Percentiles rank a stretch among this genome's conserved stretches.
These are phyloP conservation scores for Leptoteleia sp. DNA, from an alignment of 1,140 invertebrate genomes.

Conservation along the genomic window DNA sequence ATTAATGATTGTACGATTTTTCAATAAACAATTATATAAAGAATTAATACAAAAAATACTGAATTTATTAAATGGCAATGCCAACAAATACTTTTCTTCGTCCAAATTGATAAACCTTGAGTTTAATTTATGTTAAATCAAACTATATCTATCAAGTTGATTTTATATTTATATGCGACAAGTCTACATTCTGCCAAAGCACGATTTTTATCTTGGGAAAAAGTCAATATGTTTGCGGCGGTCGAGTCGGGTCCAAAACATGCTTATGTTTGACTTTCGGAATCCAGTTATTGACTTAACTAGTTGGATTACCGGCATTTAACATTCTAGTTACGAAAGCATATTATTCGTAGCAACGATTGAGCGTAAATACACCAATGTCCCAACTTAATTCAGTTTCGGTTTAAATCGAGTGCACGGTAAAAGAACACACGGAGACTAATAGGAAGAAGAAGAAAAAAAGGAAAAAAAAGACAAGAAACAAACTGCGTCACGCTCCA, in stretches of 20 bases:
- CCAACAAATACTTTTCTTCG: too few relatives aligned
- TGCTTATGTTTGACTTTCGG: conserved; percentile 12
- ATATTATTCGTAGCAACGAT: conserved; percentile 46
- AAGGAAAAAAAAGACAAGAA: too few relatives aligned
- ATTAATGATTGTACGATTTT: too few relatives aligned
- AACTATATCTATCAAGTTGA: too few relatives aligned
- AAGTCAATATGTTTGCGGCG: conserved; percentile 13
- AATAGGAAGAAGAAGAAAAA: conserved; percentile 12
- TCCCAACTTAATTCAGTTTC: conserved; percentile 35
- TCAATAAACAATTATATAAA: too few relatives aligned
- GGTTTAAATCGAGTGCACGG: conserved; percentile 17
- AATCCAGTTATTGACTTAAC: conserved; percentile 42
- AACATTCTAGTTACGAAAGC: conserved; percentile 38
- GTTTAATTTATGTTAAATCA: too few relatives aligned
- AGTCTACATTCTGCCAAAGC: neutral
- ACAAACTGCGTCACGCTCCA: conserved; percentile 46
- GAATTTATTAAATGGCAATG: too few relatives aligned
- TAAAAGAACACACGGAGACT: conserved; percentile 36
- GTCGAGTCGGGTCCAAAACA: conserved; percentile 1
- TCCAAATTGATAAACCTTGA: too few relatives aligned
- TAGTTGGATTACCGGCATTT: conserved; percentile 23
- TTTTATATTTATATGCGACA: too few relatives aligned
- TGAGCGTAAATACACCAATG: conserved; percentile 49
- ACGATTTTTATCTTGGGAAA: too few relatives aligned
- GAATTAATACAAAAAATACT: too few relatives aligned